phyloP scores from a whole-genome alignment of 2,113 vertebrate genomes.

The Struthio camelus region DNA sequence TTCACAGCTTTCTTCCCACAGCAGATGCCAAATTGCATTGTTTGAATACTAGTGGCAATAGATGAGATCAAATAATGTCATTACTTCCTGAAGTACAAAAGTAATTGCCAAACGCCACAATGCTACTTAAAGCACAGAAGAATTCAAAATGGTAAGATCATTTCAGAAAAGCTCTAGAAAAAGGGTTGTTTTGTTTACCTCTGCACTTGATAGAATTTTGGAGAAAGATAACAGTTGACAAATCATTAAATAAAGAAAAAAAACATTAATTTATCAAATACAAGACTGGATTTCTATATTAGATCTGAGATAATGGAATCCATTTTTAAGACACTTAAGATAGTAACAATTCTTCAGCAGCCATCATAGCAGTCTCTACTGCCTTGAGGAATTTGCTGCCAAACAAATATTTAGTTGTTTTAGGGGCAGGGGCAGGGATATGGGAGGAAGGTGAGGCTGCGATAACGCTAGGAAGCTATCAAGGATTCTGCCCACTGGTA shows the following conservation, averaged over 20 bases:
- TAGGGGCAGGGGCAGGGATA: neutral
- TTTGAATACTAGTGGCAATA: neutral
- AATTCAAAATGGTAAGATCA: neutral
- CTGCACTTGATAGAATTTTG: neutral
- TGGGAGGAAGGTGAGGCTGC: neutral
- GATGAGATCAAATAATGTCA: neutral
- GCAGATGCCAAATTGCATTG: neutral
- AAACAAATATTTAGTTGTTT: no score
- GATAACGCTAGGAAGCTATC: neutral
- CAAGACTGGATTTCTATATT: neutral
- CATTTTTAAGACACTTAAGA: rapidly evolving
- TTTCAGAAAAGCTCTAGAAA: neutral
- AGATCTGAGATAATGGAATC: neutral
- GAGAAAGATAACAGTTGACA: neutral
- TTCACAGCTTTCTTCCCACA: neutral
- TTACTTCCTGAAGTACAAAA: neutral
- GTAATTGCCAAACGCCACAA: neutral
- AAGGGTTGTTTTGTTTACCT: neutral
- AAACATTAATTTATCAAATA: neutral
- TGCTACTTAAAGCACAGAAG: neutral
- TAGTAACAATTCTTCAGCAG: neutral
- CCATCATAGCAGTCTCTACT: neutral
- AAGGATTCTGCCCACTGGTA: neutral
- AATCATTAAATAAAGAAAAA: neutral
- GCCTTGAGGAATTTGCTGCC: neutral